A percentile compares a stretch with the other conserved stretches of the same genome.
Evolutionary conservation across 2,888 invertebrate species (phyloP).

Genomic region (Lysandra coridon): DNA sequence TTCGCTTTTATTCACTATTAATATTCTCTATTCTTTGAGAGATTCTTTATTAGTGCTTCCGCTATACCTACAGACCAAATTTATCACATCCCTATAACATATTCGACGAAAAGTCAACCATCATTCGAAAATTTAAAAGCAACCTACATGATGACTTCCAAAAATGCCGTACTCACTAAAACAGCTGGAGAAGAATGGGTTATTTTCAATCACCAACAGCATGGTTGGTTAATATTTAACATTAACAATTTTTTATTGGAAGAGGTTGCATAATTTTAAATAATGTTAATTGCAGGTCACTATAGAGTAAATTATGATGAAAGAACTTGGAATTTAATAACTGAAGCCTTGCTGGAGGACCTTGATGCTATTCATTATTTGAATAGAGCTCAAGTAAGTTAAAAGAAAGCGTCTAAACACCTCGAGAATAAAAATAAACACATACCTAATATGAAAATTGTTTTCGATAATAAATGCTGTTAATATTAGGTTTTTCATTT

Average conservation of each 20-base stretch:
- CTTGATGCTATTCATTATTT: conserved; percentile 80
- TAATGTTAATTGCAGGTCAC: conserved; percentile 68
- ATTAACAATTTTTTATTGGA: neutral
- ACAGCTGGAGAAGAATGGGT: conserved; percentile 77
- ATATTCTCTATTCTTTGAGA: conserved; percentile 52
- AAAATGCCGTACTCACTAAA: conserved; percentile 53
- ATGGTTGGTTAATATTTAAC: conserved; percentile 64
- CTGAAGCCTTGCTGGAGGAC: conserved; percentile 56
- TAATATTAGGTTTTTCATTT: no score
- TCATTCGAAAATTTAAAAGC: conserved; percentile 58
- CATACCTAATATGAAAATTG: neutral
- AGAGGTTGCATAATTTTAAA: neutral
- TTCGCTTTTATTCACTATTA: neutral
- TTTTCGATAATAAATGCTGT: no score
- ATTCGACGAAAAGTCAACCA: conserved; percentile 57
- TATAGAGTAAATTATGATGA: conserved; percentile 85
- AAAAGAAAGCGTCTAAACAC: neutral
- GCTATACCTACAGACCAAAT: conserved; percentile 54
- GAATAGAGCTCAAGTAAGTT: conserved; percentile 86
- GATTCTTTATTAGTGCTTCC: conserved; percentile 75
- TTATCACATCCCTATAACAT: conserved; percentile 74
- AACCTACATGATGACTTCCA: conserved; percentile 70
- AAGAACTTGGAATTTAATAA: conserved; percentile 78
- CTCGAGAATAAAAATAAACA: neutral
- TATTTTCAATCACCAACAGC: conserved; percentile 83